Base-by-base conservation (phyloP, 1,140 invertebrate genomes). In the Caenorhabditis briggsae region DNA sequence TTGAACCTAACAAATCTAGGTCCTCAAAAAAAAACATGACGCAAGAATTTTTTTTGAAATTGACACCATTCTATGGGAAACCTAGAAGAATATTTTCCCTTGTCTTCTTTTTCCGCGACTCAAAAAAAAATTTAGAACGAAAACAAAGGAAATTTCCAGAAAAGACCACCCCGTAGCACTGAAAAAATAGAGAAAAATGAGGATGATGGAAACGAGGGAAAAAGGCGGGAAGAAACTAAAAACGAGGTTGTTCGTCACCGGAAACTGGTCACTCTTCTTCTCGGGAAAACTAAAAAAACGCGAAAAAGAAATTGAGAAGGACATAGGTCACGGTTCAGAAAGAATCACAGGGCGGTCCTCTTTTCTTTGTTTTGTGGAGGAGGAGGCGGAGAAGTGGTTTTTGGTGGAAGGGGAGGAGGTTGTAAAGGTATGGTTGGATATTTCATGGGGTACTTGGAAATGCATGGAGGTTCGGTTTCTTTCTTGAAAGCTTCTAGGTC, bases 121-220 rank as follows among this genome's bases (percentile, higher is more conserved):
- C 9, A 23, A 46, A 74, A 61, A 25, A 33, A 20, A 25, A 61
- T 8, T 33, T 7, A 5, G 23, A 61, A 61, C 20, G 20, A 61
- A 23, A 43, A 78, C 48, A 50, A 78, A 50, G 23, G 46, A 50
- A 50, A 78, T 78, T 48, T 78, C 53, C 70, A 48, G 70, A 78
- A 33, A 33, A 23, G 70, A 78, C 70, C 70, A 12, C 70, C n/a
- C 43, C 41, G 65, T 33, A 33, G 33, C 33, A 70, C 25, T 43
- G 64, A 46, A n/a, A 78, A 78, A 78, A 18, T 20, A 46, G 46
- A 78, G 70, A 46, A 78, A 78, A 78, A 78, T 78, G 70, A 78
- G 70, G 46, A 78, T 78, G 65, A 70, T 64, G 61, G 61, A 64
- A 64, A 70, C 16, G 43, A 70, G 41, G 14, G 64, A 70, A 41